Percentiles rank a stretch among this genome's conserved stretches.
Evolutionary conservation across 2,113 vertebrate species (phyloP).

Genomic region (Strigops habroptila): DNA sequence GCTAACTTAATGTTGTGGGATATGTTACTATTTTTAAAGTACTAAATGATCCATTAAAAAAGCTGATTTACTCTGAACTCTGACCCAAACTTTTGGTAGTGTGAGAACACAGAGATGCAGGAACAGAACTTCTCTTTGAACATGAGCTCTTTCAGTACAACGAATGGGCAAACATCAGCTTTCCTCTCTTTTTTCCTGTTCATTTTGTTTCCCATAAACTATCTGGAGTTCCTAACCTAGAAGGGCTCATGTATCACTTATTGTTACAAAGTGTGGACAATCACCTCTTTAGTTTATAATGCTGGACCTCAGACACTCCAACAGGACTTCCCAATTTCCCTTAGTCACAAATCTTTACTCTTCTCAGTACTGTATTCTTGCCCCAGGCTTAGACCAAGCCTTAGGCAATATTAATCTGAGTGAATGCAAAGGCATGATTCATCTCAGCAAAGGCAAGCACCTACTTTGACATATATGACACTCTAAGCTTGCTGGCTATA

Average conservation of each 20-base stretch:
- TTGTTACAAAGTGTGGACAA: not conserved
- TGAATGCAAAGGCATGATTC: not conserved
- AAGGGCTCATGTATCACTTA: not conserved
- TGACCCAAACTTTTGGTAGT: not conserved
- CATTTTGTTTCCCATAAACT: not conserved
- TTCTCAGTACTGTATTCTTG: not conserved
- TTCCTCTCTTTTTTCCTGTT: not conserved
- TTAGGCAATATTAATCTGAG: not conserved
- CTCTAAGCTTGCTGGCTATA: not conserved
- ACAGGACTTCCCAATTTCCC: not conserved
- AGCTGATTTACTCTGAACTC: not conserved
- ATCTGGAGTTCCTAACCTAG: not conserved
- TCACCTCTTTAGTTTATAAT: not conserved
- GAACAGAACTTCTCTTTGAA: not conserved
- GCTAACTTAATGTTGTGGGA: not conserved
- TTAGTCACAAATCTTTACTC: not conserved
- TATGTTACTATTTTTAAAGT: conserved; percentile 28
- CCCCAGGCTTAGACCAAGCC: not conserved
- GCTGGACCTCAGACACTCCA: not conserved
- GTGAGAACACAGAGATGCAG: not conserved
- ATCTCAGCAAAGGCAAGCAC: not conserved
- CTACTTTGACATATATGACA: not conserved
- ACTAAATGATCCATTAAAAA: conserved; percentile 29
- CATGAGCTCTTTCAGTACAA: not conserved
- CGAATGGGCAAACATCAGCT: not conserved